Conservation (phyloP, 2,113 vertebrate species). For the Formicarius rufipectus region DNA sequence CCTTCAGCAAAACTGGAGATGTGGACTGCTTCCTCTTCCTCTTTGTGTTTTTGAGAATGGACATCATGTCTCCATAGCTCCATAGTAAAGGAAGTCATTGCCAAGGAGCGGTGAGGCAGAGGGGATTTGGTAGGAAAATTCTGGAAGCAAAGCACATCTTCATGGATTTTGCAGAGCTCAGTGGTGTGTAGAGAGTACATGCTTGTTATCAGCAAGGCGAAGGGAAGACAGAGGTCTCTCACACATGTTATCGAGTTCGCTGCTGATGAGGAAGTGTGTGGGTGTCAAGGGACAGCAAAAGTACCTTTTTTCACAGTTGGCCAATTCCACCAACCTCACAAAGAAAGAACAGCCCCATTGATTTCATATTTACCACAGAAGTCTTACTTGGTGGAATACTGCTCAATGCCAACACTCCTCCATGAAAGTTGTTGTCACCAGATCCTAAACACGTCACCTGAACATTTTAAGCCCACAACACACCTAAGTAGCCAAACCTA, state of each 20-base stretch:
- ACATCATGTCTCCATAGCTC: not conserved
- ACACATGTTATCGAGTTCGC: not conserved
- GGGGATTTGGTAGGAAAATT: not conserved
- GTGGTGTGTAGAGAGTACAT: not conserved
- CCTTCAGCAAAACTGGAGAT: not conserved
- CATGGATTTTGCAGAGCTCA: not conserved
- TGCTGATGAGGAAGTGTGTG: not conserved
- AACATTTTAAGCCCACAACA: not conserved
- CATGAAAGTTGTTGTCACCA: not conserved
- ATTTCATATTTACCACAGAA: not conserved
- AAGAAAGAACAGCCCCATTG: not conserved
- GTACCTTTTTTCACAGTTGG: not conserved
- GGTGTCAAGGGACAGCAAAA: not conserved
- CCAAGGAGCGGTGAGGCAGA: not conserved
- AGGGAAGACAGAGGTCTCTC: fast-evolving
- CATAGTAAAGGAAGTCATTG: not conserved
- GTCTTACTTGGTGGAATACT: not conserved
- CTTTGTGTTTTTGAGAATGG: not conserved
- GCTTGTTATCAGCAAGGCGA: not conserved
- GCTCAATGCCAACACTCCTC: not conserved
- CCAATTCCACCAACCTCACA: not conserved
- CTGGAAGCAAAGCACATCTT: not conserved
- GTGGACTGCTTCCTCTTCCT: not conserved
- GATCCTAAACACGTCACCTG: not conserved
- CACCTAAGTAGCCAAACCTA: not conserved